phyloP scores from a whole-genome alignment of 2,888 invertebrate genomes.

The Smittia sp. region DNA sequence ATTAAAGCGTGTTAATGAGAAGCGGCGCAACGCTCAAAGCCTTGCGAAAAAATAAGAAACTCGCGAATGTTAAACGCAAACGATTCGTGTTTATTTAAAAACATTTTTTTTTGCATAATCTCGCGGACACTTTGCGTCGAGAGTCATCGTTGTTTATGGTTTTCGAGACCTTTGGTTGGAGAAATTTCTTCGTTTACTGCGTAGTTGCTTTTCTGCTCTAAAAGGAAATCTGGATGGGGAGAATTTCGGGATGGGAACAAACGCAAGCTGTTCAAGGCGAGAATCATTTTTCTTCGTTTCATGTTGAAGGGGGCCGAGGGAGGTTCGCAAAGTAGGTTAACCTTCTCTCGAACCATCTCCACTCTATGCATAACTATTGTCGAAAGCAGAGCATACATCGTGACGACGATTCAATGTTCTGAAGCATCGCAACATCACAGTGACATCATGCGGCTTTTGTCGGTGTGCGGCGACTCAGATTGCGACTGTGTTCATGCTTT shows the following conservation, averaged over 20 bases:
- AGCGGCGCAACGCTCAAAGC: not conserved
- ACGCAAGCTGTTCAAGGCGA: not conserved
- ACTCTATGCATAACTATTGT: not conserved
- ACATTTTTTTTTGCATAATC: not conserved
- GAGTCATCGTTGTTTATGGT: not conserved
- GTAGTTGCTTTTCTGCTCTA: too few relatives aligned
- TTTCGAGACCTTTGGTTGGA: not conserved
- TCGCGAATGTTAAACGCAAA: not conserved
- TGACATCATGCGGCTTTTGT: not conserved
- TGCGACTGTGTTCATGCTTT: constrained; percentile 32
- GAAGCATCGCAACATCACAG: not conserved
- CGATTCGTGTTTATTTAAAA: not conserved
- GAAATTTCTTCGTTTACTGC: constrained; percentile 1
- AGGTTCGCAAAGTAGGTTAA: constrained; percentile 1
- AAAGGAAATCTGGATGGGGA: too few relatives aligned
- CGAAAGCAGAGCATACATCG: not conserved
- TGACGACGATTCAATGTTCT: not conserved
- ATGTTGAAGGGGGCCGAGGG: not conserved
- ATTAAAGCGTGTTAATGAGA: constrained; percentile 17
- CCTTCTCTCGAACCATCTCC: not conserved
- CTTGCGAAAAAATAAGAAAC: constrained; percentile 3
- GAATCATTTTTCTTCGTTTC: not conserved
- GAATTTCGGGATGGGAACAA: not conserved
- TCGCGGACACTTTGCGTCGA: not conserved
- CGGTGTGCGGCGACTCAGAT: not conserved